phyloP scores from a whole-genome alignment of 2,797 vertebrate species.

The Sitta carolinensis region DNA sequence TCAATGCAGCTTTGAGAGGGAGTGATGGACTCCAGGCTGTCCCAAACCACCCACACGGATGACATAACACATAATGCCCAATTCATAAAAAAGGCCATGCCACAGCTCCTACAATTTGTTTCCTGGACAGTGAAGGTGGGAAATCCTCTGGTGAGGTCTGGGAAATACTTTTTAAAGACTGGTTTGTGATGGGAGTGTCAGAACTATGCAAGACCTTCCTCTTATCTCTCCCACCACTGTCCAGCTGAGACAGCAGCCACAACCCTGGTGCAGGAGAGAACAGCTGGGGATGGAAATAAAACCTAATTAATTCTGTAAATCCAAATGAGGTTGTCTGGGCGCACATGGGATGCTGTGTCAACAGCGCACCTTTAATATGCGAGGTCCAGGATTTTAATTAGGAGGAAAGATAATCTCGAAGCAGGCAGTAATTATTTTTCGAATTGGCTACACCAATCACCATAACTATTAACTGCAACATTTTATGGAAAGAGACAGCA shows the following conservation, averaged over 20 bases:
- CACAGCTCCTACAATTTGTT: background rate
- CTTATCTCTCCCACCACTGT: background rate
- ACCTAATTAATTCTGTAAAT: constrained; percentile 78
- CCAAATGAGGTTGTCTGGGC: constrained; percentile 69
- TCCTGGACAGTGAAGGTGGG: background rate
- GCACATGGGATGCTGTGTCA: constrained; percentile 58
- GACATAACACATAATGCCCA: background rate
- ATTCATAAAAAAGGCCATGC: background rate
- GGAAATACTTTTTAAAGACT: background rate
- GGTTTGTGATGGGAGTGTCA: background rate
- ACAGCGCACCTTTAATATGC: constrained; percentile 70
- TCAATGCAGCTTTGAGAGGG: background rate
- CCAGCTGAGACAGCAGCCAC: constrained; percentile 46
- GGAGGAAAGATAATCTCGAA: constrained; percentile 70
- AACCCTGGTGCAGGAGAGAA: constrained; percentile 34
- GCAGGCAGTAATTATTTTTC: constrained; percentile 76
- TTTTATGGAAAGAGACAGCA: constrained; percentile 54
- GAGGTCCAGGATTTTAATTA: constrained; percentile 79
- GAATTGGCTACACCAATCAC: constrained; percentile 67
- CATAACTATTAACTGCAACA: constrained; percentile 49
- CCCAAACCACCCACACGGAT: background rate
- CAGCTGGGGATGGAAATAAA: constrained; percentile 75
- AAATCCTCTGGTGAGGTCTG: background rate
- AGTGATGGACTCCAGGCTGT: background rate
- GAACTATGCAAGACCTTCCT: background rate